phyloP scores from a whole-genome alignment of 2,113 vertebrate species.

The Cyanistes caeruleus region DNA sequence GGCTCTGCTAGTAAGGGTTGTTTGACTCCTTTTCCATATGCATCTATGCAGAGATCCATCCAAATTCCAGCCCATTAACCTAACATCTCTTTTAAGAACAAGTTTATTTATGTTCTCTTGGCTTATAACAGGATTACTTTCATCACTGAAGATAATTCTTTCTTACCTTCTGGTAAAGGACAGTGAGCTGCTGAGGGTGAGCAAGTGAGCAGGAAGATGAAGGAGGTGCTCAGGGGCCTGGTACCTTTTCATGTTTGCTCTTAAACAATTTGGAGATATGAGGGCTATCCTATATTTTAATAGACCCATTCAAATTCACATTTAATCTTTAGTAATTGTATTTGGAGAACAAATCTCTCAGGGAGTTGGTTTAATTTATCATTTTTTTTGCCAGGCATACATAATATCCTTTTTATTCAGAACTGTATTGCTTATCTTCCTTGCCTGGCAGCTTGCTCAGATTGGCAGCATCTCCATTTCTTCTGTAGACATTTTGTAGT shows the following conservation, averaged over 20 bases:
- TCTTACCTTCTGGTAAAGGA: not conserved
- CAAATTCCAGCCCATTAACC: not conserved
- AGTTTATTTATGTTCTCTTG: not conserved
- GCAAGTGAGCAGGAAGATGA: not conserved
- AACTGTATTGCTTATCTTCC: not conserved
- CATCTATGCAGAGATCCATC: not conserved
- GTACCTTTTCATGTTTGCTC: not conserved
- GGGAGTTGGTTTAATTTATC: not conserved
- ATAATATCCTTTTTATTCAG: slow-evolving; percentile 12
- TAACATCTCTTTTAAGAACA: not conserved
- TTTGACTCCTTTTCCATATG: not conserved
- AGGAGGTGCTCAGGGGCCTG: not conserved
- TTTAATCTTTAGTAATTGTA: not conserved
- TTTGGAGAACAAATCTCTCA: not conserved
- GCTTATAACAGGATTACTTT: not conserved
- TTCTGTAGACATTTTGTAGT: not conserved
- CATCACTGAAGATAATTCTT: not conserved
- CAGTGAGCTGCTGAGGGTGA: not conserved
- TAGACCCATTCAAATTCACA: not conserved
- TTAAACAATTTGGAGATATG: not conserved
- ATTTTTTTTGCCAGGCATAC: not conserved
- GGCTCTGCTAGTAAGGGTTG: not conserved
- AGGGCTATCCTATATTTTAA: not conserved
- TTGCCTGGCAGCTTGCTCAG: not conserved
- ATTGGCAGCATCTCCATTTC: not conserved